Conservation (phyloP, 2,113 vertebrate genomes). For the Nesoenas mayeri region DNA sequence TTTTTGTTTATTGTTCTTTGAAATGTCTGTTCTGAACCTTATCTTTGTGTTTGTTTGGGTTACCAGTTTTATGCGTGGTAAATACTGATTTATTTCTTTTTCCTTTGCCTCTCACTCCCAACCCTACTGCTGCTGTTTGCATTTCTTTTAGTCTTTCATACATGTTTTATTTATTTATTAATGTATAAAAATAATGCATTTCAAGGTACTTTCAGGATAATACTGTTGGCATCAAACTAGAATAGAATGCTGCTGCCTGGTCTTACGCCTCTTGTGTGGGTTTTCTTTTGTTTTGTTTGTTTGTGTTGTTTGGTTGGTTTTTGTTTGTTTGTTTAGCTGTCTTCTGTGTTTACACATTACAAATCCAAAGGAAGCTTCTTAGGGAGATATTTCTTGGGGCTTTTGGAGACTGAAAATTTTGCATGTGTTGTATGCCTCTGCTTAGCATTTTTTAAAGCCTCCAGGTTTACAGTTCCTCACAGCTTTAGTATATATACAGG, state of each 20-base stretch:
- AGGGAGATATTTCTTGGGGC: background rate
- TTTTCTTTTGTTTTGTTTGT: background rate
- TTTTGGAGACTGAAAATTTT: background rate
- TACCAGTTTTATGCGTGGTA: background rate
- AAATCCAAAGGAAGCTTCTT: background rate
- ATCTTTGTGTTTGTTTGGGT: background rate
- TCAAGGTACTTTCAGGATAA: background rate
- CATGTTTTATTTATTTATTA: background rate
- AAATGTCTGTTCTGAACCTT: background rate
- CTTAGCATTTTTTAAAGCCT: background rate
- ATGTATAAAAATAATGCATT: background rate
- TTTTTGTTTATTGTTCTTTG: background rate
- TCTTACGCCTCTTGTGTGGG: background rate
- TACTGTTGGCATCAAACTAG: background rate
- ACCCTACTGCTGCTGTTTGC: background rate
- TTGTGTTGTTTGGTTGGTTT: background rate
- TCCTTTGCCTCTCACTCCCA: rapidly evolving
- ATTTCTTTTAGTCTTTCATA: background rate
- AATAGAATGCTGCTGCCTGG: background rate
- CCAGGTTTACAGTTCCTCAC: background rate
- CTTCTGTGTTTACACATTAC: background rate
- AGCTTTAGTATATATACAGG: background rate
- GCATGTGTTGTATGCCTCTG: background rate
- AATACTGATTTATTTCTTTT: background rate
- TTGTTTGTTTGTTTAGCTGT: background rate